Percentiles rank a stretch among this genome's conserved stretches.
Evolutionary conservation across 2,888 invertebrate species (phyloP).

Genomic region (Congeria kusceri): DNA sequence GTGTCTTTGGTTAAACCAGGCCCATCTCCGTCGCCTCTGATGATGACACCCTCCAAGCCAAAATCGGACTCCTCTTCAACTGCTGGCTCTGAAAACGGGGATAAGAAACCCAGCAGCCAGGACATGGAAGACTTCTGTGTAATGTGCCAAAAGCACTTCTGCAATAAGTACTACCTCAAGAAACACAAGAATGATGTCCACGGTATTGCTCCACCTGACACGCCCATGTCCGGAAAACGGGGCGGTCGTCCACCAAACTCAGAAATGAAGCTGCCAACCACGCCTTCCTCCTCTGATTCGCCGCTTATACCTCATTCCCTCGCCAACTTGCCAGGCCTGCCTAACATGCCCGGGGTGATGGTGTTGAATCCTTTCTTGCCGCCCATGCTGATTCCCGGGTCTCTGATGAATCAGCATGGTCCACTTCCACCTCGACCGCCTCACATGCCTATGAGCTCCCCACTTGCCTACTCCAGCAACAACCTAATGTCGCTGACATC

Average conservation of each 20-base stretch:
- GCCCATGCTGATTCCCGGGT: constrained; percentile 81
- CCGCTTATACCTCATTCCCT: constrained; percentile 79
- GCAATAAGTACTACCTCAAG: constrained; percentile 86
- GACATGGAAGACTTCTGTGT: constrained; percentile 86
- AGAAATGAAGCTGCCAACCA: constrained; percentile 70
- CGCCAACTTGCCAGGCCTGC: constrained; percentile 78
- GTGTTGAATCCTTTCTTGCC: constrained; percentile 85
- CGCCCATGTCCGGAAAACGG: constrained; percentile 69
- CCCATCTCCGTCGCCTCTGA: constrained; percentile 47
- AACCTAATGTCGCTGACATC: constrained; percentile 51
- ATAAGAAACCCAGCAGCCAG: constrained; percentile 52
- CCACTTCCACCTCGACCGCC: constrained; percentile 72
- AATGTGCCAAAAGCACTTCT: constrained; percentile 86
- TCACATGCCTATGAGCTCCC: constrained; percentile 75
- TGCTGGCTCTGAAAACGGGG: constrained; percentile 39
- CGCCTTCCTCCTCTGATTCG: constrained; percentile 67
- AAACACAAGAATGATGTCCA: constrained; percentile 86
- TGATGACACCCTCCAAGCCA: constrained; percentile 54
- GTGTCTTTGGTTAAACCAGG: constrained; percentile 45
- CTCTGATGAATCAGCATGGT: constrained; percentile 74
- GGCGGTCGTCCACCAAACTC: constrained; percentile 74
- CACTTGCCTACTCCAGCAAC: constrained; percentile 66
- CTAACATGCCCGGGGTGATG: constrained; percentile 82
- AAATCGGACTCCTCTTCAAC: constrained; percentile 35
- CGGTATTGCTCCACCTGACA: constrained; percentile 83